These are phyloP conservation scores for Heliornis fulica DNA, from an alignment of 2,113 vertebrate species.

Conservation along the genomic window DNA sequence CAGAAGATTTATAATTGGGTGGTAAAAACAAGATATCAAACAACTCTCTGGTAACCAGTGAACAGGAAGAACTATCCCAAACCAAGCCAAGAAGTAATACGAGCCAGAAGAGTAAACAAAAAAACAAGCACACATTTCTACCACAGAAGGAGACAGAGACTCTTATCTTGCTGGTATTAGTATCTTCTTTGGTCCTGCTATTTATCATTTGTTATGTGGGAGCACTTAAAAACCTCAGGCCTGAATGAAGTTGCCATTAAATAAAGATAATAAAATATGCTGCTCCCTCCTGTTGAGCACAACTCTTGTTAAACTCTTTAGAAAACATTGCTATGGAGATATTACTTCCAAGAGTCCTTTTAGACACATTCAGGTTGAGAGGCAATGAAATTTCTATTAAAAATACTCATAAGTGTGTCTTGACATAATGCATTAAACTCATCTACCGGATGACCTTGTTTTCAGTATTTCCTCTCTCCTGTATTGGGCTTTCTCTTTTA, in stretches of 20 bases:
- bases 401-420: background rate
- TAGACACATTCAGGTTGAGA: background rate
- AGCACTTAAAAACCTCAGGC: background rate
- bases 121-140: background rate
- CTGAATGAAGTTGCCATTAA: background rate
- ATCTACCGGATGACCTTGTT: background rate
- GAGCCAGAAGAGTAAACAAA: background rate
- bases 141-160: background rate
- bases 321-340: background rate
- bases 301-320: background rate
- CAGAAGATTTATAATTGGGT: background rate
- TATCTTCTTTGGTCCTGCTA: background rate
- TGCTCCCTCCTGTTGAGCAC: background rate
- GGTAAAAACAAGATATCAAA: background rate
- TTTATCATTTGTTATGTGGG: background rate
- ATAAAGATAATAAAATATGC: background rate
- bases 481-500: accelerated
- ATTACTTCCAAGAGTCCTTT: background rate
- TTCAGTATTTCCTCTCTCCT: background rate
- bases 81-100: background rate
- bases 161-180: background rate
- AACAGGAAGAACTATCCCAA: background rate
- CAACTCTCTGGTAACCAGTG: background rate
- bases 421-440: background rate
- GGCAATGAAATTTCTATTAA: background rate